A percentile compares a stretch with the other conserved stretches of the same genome.
Evolutionary conservation across 1,140 invertebrate genomes (phyloP).

Genomic region (Drosophila subpulchrella): DNA sequence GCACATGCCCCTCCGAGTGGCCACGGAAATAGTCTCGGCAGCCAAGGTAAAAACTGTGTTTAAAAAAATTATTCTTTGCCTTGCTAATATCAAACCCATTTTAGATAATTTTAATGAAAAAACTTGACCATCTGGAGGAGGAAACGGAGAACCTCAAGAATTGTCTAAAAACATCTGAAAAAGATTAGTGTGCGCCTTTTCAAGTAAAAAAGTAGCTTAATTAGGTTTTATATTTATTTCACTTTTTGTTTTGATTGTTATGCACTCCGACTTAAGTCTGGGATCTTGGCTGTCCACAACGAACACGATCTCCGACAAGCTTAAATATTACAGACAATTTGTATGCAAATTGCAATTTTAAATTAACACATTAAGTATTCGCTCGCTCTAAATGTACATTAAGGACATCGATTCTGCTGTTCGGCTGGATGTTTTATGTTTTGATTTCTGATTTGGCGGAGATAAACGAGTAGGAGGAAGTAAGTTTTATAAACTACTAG

Average conservation of each 20-base stretch:
- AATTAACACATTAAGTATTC: constrained; percentile 48
- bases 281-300: constrained; percentile 18
- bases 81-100: constrained; percentile 63
- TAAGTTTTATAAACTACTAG: constrained; percentile 50
- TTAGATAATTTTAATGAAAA: constrained; percentile 91
- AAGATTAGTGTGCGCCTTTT: not conserved
- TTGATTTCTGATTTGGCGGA: constrained; percentile 15
- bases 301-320: constrained; percentile 47
- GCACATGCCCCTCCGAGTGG: constrained; percentile 89
- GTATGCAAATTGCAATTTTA: constrained; percentile 48
- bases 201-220: not conserved
- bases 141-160: constrained; percentile 85
- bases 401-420: constrained; percentile 14
- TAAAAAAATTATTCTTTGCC: not conserved
- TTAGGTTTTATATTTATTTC: constrained; percentile 40
- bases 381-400: constrained; percentile 31
- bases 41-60: constrained; percentile 86
- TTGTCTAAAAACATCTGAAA: constrained; percentile 30
- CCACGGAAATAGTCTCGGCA: constrained; percentile 92
- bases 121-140: constrained; percentile 91
- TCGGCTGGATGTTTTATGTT: constrained; percentile 6
- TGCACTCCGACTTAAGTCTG: constrained; percentile 60
- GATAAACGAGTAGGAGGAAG: constrained; percentile 19
- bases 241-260: constrained; percentile 55
- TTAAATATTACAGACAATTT: constrained; percentile 68